A percentile compares a stretch with the other conserved stretches of the same genome.
phyloP scores from a whole-genome alignment of 2,113 vertebrate genomes.

The Loxodonta africana region DNA sequence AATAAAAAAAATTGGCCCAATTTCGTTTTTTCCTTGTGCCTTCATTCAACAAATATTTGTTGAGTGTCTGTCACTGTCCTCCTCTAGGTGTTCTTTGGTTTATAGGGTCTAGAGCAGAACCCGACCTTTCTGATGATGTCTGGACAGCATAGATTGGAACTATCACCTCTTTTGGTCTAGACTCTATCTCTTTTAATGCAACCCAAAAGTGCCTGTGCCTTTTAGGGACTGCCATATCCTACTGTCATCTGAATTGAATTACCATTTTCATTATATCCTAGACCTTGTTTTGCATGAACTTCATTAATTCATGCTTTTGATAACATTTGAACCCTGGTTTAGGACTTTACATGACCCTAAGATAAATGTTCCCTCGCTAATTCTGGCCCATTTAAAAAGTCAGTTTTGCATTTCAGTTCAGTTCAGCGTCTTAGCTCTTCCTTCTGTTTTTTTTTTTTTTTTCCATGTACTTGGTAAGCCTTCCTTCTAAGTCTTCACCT shows the following conservation, averaged over 20 bases:
- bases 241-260: not conserved
- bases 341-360: not conserved
- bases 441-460: not conserved
- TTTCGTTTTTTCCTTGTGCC: not conserved
- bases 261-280: constrained; percentile 43
- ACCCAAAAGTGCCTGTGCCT: not conserved
- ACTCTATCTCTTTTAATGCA: constrained; percentile 8
- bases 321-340: not conserved
- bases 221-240: not conserved
- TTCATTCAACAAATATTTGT: not conserved
- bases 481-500: constrained; percentile 49
- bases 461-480: not conserved
- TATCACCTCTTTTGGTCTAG: not conserved
- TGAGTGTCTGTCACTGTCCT: not conserved
- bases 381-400: constrained; percentile 25
- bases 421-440: not conserved
- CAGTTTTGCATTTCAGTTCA: not conserved
- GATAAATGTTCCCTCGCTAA: constrained; percentile 28
- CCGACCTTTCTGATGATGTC: not conserved
- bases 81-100: not conserved
- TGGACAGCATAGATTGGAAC: not conserved
- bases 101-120: not conserved
- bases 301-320: constrained; percentile 18
- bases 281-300: not conserved
- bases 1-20: not conserved